These are phyloP conservation scores for Gallirallus australis DNA, from an alignment of 2,797 vertebrate genomes.

Conservation along the genomic window DNA sequence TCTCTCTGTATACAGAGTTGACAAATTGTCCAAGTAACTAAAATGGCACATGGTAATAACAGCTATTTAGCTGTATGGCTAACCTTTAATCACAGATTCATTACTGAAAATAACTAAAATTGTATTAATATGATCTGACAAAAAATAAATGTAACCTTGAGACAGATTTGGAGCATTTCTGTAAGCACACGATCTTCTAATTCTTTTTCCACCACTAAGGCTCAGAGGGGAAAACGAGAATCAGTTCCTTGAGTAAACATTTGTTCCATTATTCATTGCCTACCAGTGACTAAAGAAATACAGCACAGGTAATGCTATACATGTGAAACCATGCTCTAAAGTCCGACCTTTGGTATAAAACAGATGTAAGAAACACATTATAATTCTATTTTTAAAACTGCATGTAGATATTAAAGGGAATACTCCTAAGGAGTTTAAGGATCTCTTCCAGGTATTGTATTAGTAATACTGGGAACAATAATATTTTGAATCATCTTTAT, in stretches of 20 bases:
- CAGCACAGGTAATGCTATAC: background rate
- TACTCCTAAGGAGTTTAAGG: background rate
- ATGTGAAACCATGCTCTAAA: background rate
- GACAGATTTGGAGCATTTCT: background rate
- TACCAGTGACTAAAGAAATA: background rate
- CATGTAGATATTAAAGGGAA: background rate
- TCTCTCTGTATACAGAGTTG: constrained; percentile 37
- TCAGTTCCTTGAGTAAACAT: background rate
- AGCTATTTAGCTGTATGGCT: constrained; percentile 5
- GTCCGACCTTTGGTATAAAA: background rate
- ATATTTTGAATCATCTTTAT: background rate
- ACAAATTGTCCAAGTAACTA: constrained; percentile 61
- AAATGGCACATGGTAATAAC: constrained; percentile 60
- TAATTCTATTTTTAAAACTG: background rate
- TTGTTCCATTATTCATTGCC: background rate
- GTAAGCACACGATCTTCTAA: background rate
- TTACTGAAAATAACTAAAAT: constrained; percentile 19
- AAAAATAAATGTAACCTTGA: constrained; percentile 35
- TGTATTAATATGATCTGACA: background rate
- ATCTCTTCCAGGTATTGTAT: background rate
- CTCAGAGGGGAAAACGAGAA: background rate
- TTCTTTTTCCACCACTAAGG: background rate
- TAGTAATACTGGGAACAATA: background rate
- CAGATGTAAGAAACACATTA: background rate
- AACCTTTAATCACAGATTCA: constrained; percentile 52